Evolutionary conservation across 1,140 invertebrate genomes (phyloP).

Genomic region (Dolichoris vasculosae): DNA sequence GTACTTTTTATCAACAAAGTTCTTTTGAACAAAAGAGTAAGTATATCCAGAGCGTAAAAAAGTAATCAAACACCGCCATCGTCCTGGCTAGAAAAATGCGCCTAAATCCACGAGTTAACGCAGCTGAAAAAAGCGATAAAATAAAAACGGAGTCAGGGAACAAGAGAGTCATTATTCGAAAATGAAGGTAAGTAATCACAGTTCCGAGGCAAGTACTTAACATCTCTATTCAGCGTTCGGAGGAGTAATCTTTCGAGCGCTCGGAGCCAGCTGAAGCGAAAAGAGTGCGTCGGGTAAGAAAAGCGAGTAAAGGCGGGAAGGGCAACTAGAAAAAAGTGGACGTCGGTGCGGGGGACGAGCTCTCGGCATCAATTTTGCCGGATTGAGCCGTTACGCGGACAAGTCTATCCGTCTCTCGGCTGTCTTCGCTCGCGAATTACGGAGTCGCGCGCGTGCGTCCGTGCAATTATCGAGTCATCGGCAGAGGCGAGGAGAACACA

Average conservation of each 20-base stretch:
- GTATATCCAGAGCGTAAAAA: no score
- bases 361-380: conserved; percentile 18
- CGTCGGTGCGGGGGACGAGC: conserved; percentile 15
- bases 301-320: conserved; percentile 45
- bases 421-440: conserved; percentile 44
- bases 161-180: neutral
- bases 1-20: no score
- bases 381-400: conserved; percentile 44
- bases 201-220: neutral
- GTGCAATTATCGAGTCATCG: conserved; percentile 48
- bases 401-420: neutral
- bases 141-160: neutral
- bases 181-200: neutral
- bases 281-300: conserved; percentile 19
- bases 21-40: no score
- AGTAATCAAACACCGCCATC: no score
- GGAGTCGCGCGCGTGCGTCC: neutral
- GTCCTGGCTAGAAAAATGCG: no score
- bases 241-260: neutral
- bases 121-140: neutral
- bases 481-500: no score
- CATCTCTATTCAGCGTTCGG: neutral
- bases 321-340: conserved; percentile 21
- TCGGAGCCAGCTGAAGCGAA: neutral
- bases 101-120: neutral